Base-by-base conservation (phyloP, 2,113 vertebrate genomes). In the Ancistrus triradiatus region DNA sequence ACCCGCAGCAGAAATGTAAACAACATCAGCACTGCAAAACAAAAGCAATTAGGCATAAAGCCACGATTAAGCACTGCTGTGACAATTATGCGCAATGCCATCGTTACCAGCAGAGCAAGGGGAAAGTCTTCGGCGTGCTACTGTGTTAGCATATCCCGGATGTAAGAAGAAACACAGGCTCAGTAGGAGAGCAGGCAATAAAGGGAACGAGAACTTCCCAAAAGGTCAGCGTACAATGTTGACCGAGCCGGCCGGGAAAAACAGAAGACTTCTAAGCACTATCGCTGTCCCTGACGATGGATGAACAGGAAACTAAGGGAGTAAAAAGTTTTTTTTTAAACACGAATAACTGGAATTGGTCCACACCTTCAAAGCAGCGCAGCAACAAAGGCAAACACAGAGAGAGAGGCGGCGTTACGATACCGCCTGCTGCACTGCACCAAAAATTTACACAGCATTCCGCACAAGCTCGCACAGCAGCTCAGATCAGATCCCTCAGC, bases 381-480 rank as follows among this genome's bases (percentile, higher is more conserved):
- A 64, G 52, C 78, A 81, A 66, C 7, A 80, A 81, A 70, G 25
- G 59, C 75, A 75, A 80, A 82, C 79, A 81, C 77, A 78, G 52
- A 81, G 82, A 77, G 75, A 85, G 81, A 65, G 81, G 78, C 82
- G 31, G 85, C 85, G 88, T 87, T 87, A 88, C 91, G 90, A 91
- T 79, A 86, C 89, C 89, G 90, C 85, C 84, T 92, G 88, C 92
- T 93, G 93, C 92, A 94, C 89, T 94, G 92, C 94, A 91, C 90
- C 92, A 97, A 92, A 88, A 90, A 84, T 85, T 86, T 80, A 28
- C 82, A 78, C 85, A 88, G 87, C 78, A 81, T 82, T 85, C 84
- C 81, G 83, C 82, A 83, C 74, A 84, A 90, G 81, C 88, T 86
- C 81, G 17, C 43, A 33, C 84, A 85, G 80, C 50, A 73, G 66